phyloP scores from a whole-genome alignment of 2,797 vertebrate genomes.

The Atherinosoma microstoma region DNA sequence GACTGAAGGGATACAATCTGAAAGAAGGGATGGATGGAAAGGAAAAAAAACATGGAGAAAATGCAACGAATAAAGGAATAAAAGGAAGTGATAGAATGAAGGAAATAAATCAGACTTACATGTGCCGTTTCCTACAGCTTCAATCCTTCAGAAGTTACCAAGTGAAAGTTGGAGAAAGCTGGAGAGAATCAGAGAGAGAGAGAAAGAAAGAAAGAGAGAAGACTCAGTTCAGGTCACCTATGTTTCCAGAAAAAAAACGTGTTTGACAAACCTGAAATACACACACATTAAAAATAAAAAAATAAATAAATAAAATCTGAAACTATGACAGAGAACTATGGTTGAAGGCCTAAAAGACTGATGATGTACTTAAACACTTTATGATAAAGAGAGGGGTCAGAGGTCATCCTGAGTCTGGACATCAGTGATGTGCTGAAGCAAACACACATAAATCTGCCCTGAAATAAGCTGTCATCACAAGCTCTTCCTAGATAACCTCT shows the following conservation, averaged over 20 bases:
- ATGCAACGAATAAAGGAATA: neutral
- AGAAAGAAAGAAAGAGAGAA: conserved; percentile 5
- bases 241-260: neutral
- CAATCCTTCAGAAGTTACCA: conserved; percentile 26
- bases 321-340: neutral
- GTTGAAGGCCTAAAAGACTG: conserved; percentile 8
- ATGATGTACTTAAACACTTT: neutral
- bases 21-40: neutral
- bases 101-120: conserved; percentile 44
- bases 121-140: conserved; percentile 47
- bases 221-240: conserved; percentile 34
- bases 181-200: conserved; percentile 6
- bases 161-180: conserved; percentile 34
- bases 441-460: conserved; percentile 8
- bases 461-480: neutral
- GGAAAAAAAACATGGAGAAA: neutral
- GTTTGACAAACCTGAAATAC: neutral
- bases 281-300: neutral
- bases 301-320: neutral
- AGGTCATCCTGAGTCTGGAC: neutral
- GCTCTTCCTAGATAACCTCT: neutral
- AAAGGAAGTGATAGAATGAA: neutral
- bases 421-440: neutral
- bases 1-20: neutral
- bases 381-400: neutral